Conservation (phyloP, 2,888 invertebrate species). For the Nemapogon koenigi region DNA sequence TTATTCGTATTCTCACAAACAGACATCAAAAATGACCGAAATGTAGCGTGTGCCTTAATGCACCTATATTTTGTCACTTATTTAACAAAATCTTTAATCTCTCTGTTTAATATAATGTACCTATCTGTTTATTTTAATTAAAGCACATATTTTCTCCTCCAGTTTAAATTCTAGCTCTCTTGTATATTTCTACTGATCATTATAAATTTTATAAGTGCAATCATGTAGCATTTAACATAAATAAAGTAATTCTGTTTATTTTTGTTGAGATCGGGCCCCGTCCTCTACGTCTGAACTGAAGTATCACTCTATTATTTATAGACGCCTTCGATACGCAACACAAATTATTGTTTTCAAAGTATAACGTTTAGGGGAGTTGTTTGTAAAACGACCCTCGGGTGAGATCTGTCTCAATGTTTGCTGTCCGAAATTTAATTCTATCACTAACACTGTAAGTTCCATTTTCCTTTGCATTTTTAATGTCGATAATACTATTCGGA, state of each 20-base stretch:
- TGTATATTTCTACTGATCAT: too few species aligned
- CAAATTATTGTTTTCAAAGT: slow-evolving; percentile 67
- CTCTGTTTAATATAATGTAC: too few species aligned
- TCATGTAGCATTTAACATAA: too few species aligned
- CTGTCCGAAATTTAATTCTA: slow-evolving; percentile 38
- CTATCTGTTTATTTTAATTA: too few species aligned
- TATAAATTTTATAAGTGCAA: too few species aligned
- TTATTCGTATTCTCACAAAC: too few species aligned
- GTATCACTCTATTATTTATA: slow-evolving; percentile 65
- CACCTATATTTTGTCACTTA: too few species aligned
- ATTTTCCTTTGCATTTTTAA: slow-evolving; percentile 25
- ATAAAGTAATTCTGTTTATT: slow-evolving; percentile 6
- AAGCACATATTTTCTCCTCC: too few species aligned
- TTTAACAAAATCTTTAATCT: too few species aligned
- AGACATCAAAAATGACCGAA: too few species aligned
- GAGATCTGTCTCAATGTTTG: slow-evolving; percentile 24
- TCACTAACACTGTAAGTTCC: slow-evolving; percentile 29
- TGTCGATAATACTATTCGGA: slow-evolving; percentile 39
- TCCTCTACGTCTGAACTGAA: slow-evolving; percentile 33
- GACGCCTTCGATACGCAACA: slow-evolving; percentile 65
- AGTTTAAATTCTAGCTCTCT: too few species aligned
- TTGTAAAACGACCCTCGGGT: slow-evolving; percentile 57
- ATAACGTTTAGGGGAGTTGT: slow-evolving; percentile 65
- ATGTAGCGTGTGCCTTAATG: too few species aligned
- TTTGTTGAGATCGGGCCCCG: slow-evolving; percentile 14